phyloP scores from a whole-genome alignment of 2,797 vertebrate genomes.

The Scomberomorus guttatus region DNA sequence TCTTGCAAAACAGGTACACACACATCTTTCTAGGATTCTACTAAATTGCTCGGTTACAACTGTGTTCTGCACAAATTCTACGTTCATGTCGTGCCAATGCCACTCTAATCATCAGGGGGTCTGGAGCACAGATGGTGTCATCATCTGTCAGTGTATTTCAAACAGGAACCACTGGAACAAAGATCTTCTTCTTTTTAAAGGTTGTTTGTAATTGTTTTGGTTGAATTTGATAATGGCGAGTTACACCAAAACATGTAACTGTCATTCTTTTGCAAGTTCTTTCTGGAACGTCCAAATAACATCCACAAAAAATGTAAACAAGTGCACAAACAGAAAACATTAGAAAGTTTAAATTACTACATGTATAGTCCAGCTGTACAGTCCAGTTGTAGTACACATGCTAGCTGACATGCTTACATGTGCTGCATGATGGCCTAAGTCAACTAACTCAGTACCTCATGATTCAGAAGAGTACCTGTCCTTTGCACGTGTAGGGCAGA shows the following conservation, averaged over 20 bases:
- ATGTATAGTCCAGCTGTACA: not conserved
- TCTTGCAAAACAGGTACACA: conserved; percentile 28
- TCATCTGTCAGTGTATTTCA: too few relatives aligned
- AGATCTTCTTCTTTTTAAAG: not conserved
- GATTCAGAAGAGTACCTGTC: not conserved
- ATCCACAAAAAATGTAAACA: not conserved
- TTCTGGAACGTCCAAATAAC: not conserved
- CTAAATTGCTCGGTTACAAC: not conserved
- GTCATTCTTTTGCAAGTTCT: not conserved
- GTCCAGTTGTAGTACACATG: not conserved
- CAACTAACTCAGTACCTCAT: not conserved
- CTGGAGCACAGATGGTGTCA: not conserved
- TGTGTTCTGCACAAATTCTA: not conserved
- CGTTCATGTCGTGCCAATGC: not conserved
- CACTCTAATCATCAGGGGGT: not conserved
- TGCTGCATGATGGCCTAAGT: not conserved
- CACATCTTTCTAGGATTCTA: conserved; percentile 3
- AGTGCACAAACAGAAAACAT: not conserved
- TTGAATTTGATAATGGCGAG: not conserved
- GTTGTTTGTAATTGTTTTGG: not conserved
- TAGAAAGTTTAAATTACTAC: not conserved
- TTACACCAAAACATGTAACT: not conserved
- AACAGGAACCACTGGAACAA: not conserved
- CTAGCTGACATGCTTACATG: not conserved
- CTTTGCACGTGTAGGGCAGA: not conserved